These are phyloP conservation scores for Halcyon chelicuti DNA, from an alignment of 2,797 vertebrate species.

Conservation along the genomic window DNA sequence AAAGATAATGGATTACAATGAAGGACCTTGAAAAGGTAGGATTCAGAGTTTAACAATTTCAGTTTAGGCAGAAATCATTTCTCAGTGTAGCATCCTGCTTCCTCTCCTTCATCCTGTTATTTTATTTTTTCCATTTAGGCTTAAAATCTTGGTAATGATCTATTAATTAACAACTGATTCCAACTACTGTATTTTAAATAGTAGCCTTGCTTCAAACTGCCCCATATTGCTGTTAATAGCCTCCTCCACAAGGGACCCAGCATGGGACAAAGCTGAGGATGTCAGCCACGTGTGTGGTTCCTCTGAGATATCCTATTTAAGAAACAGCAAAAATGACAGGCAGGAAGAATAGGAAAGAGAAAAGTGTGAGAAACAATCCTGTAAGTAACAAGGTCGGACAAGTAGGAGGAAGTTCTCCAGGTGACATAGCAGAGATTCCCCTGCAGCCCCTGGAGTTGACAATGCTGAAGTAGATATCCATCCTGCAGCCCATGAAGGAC, in stretches of 20 bases:
- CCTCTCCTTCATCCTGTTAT: not conserved
- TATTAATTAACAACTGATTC: not conserved
- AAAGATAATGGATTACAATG: slow-evolving; percentile 47
- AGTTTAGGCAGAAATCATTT: not conserved
- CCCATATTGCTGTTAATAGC: not conserved
- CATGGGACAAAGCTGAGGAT: not conserved
- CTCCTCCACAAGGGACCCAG: not conserved
- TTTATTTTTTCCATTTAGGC: not conserved
- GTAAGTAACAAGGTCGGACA: not conserved
- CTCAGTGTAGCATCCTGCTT: not conserved
- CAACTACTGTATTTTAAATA: not conserved
- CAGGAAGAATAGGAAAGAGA: not conserved
- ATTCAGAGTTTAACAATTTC: slow-evolving; percentile 19
- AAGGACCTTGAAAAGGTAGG: slow-evolving; percentile 54
- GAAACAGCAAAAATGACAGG: not conserved
- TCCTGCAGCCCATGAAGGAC: not conserved
- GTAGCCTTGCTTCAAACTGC: not conserved
- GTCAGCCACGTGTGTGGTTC: not conserved
- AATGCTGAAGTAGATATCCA: not conserved
- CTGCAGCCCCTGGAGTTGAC: not conserved
- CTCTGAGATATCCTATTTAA: not conserved
- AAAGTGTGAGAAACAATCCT: not conserved
- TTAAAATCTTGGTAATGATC: not conserved
- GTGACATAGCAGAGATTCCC: not conserved
- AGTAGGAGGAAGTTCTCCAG: not conserved